These are phyloP conservation scores for Caenorhabditis elegans DNA, from an alignment of 1,140 invertebrate genomes.

Conservation along the genomic window DNA sequence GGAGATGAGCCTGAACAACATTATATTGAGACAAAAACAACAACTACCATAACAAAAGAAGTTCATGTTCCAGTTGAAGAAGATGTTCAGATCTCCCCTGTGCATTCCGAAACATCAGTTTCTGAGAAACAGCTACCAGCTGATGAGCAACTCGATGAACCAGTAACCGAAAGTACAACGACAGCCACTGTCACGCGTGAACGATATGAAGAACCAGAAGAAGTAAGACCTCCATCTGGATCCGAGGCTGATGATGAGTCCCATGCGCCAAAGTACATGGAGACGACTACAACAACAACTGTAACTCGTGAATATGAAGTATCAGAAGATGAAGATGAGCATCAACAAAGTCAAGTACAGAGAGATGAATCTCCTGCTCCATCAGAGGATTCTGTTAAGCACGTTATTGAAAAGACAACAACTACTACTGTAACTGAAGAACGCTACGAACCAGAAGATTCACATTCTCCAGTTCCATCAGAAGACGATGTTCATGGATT, in stretches of 20 bases:
- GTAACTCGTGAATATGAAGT: conserved; percentile 17
- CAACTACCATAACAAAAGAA: neutral
- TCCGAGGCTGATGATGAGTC: conserved; percentile 25
- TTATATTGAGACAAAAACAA: neutral
- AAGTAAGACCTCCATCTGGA: neutral
- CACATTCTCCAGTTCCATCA: neutral
- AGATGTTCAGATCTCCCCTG: neutral
- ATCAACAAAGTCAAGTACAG: neutral
- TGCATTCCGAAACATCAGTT: neutral
- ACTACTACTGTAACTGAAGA: neutral
- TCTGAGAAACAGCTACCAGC: neutral
- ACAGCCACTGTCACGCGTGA: neutral
- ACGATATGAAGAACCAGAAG: conserved; percentile 8
- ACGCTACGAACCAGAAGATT: neutral
- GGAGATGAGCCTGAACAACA: neutral
- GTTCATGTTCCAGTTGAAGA: neutral
- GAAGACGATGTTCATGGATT: neutral
- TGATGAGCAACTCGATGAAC: neutral
- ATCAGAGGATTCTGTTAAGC: neutral
- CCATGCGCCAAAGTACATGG: neutral
- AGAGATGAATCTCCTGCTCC: neutral
- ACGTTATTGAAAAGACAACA: neutral
- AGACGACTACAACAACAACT: conserved; percentile 28
- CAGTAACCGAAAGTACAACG: neutral
- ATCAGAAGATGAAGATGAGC: neutral